Conservation (phyloP, 2,888 invertebrate species). For the Meta bourneti region DNA sequence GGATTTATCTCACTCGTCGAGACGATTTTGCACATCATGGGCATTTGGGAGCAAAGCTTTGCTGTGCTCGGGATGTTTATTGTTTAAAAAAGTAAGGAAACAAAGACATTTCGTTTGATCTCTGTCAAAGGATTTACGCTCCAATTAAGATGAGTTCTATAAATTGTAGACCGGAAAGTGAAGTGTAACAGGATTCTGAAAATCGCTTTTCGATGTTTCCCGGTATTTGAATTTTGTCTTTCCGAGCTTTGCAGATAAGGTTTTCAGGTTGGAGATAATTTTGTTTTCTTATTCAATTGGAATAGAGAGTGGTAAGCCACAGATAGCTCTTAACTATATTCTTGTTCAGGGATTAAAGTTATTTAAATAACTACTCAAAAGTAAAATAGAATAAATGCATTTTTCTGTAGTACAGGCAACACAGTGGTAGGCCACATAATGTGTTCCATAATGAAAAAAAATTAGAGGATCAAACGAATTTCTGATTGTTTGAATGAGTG, state of each 20-base stretch:
- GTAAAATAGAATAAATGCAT: no score
- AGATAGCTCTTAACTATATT: no score
- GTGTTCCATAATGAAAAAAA: no score
- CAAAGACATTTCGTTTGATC: neutral
- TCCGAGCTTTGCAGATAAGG: neutral
- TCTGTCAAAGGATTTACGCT: neutral
- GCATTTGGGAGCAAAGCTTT: neutral
- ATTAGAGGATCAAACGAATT: no score
- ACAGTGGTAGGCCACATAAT: no score
- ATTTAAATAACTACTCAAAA: no score
- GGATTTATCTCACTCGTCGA: conserved; percentile 20
- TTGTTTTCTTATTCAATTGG: neutral
- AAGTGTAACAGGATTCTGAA: neutral
- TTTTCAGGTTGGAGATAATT: neutral
- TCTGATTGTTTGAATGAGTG: no score
- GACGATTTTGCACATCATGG: neutral
- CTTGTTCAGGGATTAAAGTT: no score
- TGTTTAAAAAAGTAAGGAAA: neutral
- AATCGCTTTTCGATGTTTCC: neutral
- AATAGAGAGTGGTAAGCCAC: no score
- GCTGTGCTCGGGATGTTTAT: neutral
- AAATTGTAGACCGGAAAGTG: neutral
- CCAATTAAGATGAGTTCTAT: neutral
- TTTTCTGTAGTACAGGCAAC: no score
- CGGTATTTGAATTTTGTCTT: neutral